Evolutionary conservation across 2,797 vertebrate genomes (phyloP), one percentile per base, ranked within the genome.

Genomic region (Tangara arthus): DNA sequence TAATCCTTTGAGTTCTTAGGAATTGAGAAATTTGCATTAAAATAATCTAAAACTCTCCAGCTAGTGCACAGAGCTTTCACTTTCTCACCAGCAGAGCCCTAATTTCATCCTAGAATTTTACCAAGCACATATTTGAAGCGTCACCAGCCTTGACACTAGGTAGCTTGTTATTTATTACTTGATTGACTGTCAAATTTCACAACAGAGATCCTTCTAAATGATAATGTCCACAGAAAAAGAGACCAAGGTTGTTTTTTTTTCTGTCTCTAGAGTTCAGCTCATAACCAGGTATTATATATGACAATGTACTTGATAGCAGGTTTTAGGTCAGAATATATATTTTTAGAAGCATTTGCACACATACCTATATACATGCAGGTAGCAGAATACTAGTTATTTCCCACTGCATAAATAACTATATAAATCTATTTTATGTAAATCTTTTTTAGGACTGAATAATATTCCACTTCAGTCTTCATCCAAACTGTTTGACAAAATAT

Each of bases 121-220:
- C 20, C 15, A 70, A 82, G 34, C n/a, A 32, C 20, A 3, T 50
- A 73, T 61, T 68, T 92, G 37, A 95, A 89, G 69, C 81, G 64
- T 85, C 60, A 84, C 42, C 37, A 80, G 28, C 28, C 15, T 35
- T 73, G 75, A 73, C 41, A 39, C 49, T 53, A 56, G 23, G 49
- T 85, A 78, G 75, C 53, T 79, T 0, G 0, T 93, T 85, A 75
- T 18, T 93, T 89, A 75, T 20, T 64, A 20, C 68, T 90, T 93
- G 78, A 89, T 77, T 90, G 34, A 81, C 73, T 86, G 75, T 76
- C 56, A 56, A 47, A 93, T 93, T 96, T 87, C 81, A 94, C 60
- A 89, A 57, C 52, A 82, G 56, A 92, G 28, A 66, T 56, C 22
- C 41, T 77, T 90, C 46, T 73, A 26, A 77, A 77, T 50, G 20